Evolutionary conservation across 2,888 invertebrate species (phyloP).

Genomic region (Maniola hyperantus): DNA sequence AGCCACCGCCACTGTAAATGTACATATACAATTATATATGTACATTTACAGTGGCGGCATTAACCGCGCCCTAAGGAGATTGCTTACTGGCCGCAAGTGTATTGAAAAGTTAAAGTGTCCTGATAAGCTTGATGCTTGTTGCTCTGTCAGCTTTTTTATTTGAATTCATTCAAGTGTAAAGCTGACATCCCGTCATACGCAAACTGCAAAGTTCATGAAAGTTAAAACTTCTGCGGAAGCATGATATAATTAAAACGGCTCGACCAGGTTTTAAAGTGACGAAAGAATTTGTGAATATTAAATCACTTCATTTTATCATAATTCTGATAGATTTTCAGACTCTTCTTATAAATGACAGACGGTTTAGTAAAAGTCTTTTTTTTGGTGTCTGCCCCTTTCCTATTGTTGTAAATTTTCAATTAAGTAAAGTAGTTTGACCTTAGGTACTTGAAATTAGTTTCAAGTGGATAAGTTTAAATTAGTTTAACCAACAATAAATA

Average conservation of each 20-base stretch:
- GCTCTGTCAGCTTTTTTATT: too few species aligned
- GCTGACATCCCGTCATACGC: neutral
- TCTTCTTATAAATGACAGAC: neutral
- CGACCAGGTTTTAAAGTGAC: too few species aligned
- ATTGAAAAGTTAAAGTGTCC: too few species aligned
- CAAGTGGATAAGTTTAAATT: slow-evolving; percentile 6
- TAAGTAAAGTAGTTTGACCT: slow-evolving; percentile 5
- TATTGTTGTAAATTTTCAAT: slow-evolving; percentile 7
- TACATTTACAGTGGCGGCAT: too few species aligned
- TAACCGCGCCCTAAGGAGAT: too few species aligned
- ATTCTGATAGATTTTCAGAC: neutral
- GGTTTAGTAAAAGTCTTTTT: neutral
- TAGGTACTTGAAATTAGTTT: slow-evolving; percentile 1
- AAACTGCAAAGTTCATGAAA: slow-evolving; percentile 8
- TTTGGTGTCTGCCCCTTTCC: neutral
- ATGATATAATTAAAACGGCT: neutral
- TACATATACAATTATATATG: too few species aligned
- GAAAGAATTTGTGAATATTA: neutral
- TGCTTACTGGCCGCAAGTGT: too few species aligned
- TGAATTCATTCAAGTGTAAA: neutral
- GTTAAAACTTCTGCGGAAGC: neutral
- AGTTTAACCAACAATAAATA: slow-evolving; percentile 9
- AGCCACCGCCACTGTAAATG: too few species aligned
- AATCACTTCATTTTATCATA: neutral
- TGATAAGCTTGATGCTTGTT: too few species aligned